Percentiles rank a stretch among this genome's conserved stretches.
Evolutionary conservation across 2,113 vertebrate genomes (phyloP).

Genomic region (Collichthys lucidus): DNA sequence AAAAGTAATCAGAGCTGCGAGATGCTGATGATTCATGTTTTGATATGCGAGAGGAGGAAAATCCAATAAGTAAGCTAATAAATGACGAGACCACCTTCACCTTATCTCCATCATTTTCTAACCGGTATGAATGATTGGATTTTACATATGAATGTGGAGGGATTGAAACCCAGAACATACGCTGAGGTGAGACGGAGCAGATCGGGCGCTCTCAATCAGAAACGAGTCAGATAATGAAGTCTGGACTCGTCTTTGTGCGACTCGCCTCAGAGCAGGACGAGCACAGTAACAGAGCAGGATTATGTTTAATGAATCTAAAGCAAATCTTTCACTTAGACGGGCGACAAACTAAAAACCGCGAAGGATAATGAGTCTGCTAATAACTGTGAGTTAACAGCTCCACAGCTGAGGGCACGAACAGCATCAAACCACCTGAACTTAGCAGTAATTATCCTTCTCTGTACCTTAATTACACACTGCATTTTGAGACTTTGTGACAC

Average conservation of each 20-base stretch:
- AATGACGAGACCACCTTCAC: slow-evolving; percentile 16
- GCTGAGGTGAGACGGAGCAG: slow-evolving; percentile 32
- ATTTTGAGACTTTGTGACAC: slow-evolving; percentile 13
- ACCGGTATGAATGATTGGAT: slow-evolving; percentile 22
- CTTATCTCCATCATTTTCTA: slow-evolving; percentile 10
- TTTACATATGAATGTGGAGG: slow-evolving; percentile 17
- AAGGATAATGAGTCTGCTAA: slow-evolving; percentile 3
- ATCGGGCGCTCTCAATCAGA: slow-evolving; percentile 23
- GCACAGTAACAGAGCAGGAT: background rate
- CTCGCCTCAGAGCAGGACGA: background rate
- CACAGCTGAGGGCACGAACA: background rate
- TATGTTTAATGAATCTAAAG: slow-evolving; percentile 19
- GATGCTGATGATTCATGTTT: slow-evolving; percentile 26
- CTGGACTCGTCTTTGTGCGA: background rate
- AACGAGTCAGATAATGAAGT: slow-evolving; percentile 1
- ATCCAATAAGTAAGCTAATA: slow-evolving; percentile 38
- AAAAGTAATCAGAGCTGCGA: slow-evolving; percentile 14
- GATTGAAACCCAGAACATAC: background rate
- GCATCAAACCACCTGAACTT: slow-evolving; percentile 3
- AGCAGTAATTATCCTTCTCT: background rate
- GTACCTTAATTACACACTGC: background rate
- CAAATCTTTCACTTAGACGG: slow-evolving; percentile 9
- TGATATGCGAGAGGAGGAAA: slow-evolving; percentile 13
- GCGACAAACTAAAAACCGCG: slow-evolving; percentile 21
- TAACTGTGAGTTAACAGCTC: background rate